Conservation (phyloP, 2,888 invertebrate species). For the Lomographa bimaculata region DNA sequence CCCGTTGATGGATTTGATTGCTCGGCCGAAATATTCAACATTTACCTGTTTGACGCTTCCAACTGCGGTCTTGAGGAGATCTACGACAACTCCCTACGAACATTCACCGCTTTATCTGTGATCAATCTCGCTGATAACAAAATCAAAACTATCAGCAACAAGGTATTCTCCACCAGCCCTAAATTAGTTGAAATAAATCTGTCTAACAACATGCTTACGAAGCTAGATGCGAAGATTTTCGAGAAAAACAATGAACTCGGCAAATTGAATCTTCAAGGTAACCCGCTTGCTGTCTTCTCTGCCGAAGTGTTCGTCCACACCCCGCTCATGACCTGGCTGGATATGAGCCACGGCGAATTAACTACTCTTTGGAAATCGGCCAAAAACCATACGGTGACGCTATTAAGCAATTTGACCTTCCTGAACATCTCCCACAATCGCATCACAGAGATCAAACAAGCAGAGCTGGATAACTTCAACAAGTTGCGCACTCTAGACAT, state of each 20-base stretch:
- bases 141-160: slow-evolving; percentile 79
- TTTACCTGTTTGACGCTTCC: slow-evolving; percentile 88
- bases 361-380: slow-evolving; percentile 86
- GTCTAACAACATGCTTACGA: slow-evolving; percentile 86
- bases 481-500: slow-evolving; percentile 85
- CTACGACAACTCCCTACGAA: slow-evolving; percentile 85
- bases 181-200: slow-evolving; percentile 88
- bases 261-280: slow-evolving; percentile 88
- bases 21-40: slow-evolving; percentile 83
- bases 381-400: slow-evolving; percentile 64
- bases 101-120: slow-evolving; percentile 87
- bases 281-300: slow-evolving; percentile 86
- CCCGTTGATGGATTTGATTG: slow-evolving; percentile 87
- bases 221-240: slow-evolving; percentile 85
- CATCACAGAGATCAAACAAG: slow-evolving; percentile 80
- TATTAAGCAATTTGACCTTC: slow-evolving; percentile 81
- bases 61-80: slow-evolving; percentile 87
- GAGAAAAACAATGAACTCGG: slow-evolving; percentile 86
- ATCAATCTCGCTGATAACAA: slow-evolving; percentile 88
- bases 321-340: slow-evolving; percentile 85
- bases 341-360: slow-evolving; percentile 88
- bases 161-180: slow-evolving; percentile 79
- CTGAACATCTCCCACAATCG: slow-evolving; percentile 85
- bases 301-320: slow-evolving; percentile 86
- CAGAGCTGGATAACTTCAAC: slow-evolving; percentile 83